Evolutionary conservation across 2,888 invertebrate species (phyloP).

Genomic region (Apamea epomidion): DNA sequence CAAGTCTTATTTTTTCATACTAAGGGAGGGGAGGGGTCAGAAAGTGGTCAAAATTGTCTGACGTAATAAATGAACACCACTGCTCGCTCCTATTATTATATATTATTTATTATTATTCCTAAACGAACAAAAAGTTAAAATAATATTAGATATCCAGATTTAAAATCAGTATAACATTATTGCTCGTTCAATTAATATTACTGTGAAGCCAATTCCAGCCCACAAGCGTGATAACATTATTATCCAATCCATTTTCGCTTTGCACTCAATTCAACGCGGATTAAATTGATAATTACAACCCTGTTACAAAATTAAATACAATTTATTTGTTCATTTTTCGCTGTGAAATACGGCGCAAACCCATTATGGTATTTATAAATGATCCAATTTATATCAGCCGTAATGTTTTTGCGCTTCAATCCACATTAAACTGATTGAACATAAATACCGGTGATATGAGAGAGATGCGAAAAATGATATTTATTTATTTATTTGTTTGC

Average conservation of each 20-base stretch:
- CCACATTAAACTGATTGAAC: slow-evolving; percentile 59
- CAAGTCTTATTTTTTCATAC: no score
- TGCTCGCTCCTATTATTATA: no score
- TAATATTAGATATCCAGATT: neutral
- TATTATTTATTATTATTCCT: no score
- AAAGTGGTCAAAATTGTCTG: no score
- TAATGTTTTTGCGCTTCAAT: slow-evolving; percentile 50
- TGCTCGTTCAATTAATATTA: slow-evolving; percentile 4
- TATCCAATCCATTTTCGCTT: slow-evolving; percentile 37
- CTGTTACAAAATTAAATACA: slow-evolving; percentile 49
- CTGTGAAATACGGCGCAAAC: slow-evolving; percentile 34
- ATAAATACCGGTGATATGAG: slow-evolving; percentile 44
- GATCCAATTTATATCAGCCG: slow-evolving; percentile 47
- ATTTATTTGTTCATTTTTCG: slow-evolving; percentile 46
- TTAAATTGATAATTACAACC: slow-evolving; percentile 56
- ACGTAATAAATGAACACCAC: no score
- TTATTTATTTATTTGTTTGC: no score
- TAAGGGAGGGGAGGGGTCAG: no score
- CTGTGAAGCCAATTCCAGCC: slow-evolving; percentile 27
- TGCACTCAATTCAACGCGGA: slow-evolving; percentile 41
- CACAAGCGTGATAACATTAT: slow-evolving; percentile 25
- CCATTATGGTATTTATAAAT: slow-evolving; percentile 58
- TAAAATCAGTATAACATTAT: slow-evolving; percentile 1
- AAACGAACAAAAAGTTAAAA: neutral
- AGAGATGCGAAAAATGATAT: neutral